These are phyloP conservation scores for Brachyhypopomus gauderio DNA, from an alignment of 2,113 vertebrate genomes.

Conservation along the genomic window DNA sequence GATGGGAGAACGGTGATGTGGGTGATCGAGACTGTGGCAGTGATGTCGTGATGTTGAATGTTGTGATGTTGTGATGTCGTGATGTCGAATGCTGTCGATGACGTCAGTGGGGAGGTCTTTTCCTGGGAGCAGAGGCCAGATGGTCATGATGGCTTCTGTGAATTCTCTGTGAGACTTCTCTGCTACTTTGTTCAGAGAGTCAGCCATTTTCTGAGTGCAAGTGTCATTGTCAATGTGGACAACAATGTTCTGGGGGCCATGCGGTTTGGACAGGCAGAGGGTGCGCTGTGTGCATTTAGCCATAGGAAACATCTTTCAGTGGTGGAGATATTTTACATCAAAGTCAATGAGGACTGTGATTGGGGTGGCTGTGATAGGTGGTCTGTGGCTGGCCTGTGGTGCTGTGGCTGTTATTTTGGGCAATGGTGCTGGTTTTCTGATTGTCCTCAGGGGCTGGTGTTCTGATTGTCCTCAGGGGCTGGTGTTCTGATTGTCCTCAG, in stretches of 20 bases:
- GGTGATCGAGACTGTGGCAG: neutral
- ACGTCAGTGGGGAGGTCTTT: neutral
- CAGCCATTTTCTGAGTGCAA: neutral
- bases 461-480: no score
- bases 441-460: no score
- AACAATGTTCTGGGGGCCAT: neutral
- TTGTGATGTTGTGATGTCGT: neutral
- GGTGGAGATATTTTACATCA: neutral
- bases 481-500: no score
- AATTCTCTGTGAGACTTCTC: neutral
- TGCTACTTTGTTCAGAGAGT: neutral
- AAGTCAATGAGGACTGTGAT: neutral
- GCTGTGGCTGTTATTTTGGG: no score
- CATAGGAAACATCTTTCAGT: neutral
- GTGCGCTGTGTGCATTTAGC: neutral
- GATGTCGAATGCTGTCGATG: neutral
- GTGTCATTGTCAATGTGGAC: neutral
- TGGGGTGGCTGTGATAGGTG: neutral
- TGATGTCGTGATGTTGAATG: neutral
- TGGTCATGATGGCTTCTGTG: neutral
- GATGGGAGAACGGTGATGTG: neutral
- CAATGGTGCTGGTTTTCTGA: no score
- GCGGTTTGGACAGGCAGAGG: neutral
- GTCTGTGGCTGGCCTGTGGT: no score
- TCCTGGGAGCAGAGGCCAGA: neutral